Evolutionary conservation across 1,140 invertebrate species (phyloP).

Genomic region (Dendrolimus punctatus): DNA sequence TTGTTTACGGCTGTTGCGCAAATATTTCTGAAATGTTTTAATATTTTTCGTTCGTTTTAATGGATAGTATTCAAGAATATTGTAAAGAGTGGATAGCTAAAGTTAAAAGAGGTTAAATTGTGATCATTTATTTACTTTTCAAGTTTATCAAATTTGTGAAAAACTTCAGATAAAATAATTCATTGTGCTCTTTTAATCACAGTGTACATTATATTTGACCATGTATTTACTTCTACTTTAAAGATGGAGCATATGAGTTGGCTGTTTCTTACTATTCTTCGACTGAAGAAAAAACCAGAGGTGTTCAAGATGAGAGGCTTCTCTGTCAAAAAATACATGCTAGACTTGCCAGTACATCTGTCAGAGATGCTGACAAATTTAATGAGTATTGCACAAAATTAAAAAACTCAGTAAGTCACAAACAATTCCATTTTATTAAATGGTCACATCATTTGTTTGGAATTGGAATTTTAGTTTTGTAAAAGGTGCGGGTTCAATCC

Average conservation of each 20-base stretch:
- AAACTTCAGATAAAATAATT: neutral
- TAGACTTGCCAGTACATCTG: conserved; percentile 34
- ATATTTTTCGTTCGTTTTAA: conserved; percentile 17
- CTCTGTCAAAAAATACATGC: conserved; percentile 61
- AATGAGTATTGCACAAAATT: conserved; percentile 62
- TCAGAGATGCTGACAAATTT: conserved; percentile 61
- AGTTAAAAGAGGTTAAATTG: conserved; percentile 24
- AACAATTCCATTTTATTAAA: neutral
- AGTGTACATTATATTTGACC: too few relatives aligned
- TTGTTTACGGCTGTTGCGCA: conserved; percentile 1
- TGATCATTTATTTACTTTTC: conserved; percentile 3
- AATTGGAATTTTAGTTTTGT: too few relatives aligned
- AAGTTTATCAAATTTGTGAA: conserved; percentile 3
- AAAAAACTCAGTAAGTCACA: conserved; percentile 55
- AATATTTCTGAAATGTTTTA: conserved; percentile 11
- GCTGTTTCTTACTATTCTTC: conserved; percentile 61
- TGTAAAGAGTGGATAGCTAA: conserved; percentile 30
- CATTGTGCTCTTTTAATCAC: too few relatives aligned
- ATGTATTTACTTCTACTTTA: conserved; percentile 4
- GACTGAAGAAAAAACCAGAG: conserved; percentile 35
- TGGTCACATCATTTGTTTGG: neutral
- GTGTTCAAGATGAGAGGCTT: conserved; percentile 44
- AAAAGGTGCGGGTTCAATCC: too few relatives aligned
- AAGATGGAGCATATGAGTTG: conserved; percentile 64
- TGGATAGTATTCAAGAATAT: conserved; percentile 45